A percentile compares a stretch with the other conserved stretches of the same genome.
phyloP scores from a whole-genome alignment of 1,140 invertebrate species.

The Scaptomyza pallida region DNA sequence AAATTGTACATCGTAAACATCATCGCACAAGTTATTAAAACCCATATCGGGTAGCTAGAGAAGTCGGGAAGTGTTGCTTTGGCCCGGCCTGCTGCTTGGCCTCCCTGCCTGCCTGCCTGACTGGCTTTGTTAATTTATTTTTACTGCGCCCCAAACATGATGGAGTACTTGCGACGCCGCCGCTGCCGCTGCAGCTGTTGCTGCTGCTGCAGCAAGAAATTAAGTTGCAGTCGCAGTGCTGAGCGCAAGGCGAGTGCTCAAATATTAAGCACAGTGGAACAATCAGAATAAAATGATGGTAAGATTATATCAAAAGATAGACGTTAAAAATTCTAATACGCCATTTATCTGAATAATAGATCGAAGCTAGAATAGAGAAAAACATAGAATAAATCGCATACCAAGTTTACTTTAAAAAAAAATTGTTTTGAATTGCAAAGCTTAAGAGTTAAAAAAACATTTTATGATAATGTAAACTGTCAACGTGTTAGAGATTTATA shows the following conservation, averaged over 20 bases:
- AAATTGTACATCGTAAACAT: not conserved
- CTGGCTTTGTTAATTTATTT: constrained; percentile 70
- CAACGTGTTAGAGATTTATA: too few species aligned
- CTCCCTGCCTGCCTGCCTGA: constrained; percentile 19
- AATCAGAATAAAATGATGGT: not conserved
- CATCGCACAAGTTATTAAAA: constrained; percentile 57
- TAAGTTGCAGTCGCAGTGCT: constrained; percentile 67
- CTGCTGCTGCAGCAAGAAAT: constrained; percentile 55
- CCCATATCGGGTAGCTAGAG: constrained; percentile 61
- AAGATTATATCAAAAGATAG: too few species aligned
- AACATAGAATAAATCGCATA: too few species aligned
- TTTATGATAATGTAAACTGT: too few species aligned
- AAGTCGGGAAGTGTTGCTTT: constrained; percentile 45
- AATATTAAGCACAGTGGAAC: not conserved
- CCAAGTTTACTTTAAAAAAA: too few species aligned
- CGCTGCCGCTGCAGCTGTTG: constrained; percentile 35
- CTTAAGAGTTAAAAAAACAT: too few species aligned
- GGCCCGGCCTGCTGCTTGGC: constrained; percentile 5
- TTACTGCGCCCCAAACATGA: constrained; percentile 68
- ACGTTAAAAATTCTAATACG: too few species aligned
- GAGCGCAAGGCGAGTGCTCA: not conserved
- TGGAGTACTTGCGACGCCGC: constrained; percentile 59
- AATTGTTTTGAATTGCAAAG: too few species aligned
- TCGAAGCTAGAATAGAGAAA: too few species aligned
- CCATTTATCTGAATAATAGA: too few species aligned